Evolutionary conservation across 2,888 invertebrate species (phyloP).

Genomic region (Archaeoteleia sp.): DNA sequence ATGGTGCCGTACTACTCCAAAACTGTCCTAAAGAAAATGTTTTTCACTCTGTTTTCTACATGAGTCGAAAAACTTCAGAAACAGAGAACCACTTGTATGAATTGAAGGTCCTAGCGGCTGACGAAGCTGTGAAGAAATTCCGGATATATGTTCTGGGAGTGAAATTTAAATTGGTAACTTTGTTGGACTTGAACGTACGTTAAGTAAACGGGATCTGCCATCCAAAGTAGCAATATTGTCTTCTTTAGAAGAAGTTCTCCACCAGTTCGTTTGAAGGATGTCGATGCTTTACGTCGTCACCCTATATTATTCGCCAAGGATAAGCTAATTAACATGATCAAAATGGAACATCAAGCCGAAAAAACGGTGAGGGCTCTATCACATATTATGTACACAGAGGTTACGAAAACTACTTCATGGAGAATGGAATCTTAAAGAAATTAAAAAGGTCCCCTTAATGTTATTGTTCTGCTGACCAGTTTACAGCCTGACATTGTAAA

Average conservation of each 20-base stretch:
- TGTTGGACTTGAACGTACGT: not conserved
- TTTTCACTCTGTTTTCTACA: conserved; percentile 14
- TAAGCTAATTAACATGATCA: conserved; percentile 9
- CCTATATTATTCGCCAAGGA: conserved; percentile 40
- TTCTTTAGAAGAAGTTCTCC: not conserved
- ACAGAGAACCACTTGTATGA: too few species aligned
- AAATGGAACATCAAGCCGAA: conserved; percentile 26
- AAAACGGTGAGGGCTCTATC: too few species aligned
- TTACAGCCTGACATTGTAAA: conserved; percentile 35
- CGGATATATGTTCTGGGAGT: conserved; percentile 1
- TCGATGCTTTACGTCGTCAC: conserved; percentile 37
- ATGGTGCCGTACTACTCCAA: conserved; percentile 3
- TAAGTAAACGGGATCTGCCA: not conserved
- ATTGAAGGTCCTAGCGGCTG: conserved; percentile 3
- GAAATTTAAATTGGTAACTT: not conserved
- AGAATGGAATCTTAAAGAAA: conserved; percentile 1
- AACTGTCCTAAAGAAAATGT: not conserved
- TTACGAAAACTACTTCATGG: conserved; percentile 36
- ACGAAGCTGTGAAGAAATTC: conserved; percentile 9
- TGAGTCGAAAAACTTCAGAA: conserved; percentile 17
- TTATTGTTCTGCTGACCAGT: conserved; percentile 18
- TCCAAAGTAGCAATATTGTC: too few species aligned
- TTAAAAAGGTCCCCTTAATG: not conserved
- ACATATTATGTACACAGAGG: not conserved
- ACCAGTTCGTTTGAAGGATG: conserved; percentile 13